phyloP scores from a whole-genome alignment of 2,888 invertebrate species.

The Melitaea athalia region DNA sequence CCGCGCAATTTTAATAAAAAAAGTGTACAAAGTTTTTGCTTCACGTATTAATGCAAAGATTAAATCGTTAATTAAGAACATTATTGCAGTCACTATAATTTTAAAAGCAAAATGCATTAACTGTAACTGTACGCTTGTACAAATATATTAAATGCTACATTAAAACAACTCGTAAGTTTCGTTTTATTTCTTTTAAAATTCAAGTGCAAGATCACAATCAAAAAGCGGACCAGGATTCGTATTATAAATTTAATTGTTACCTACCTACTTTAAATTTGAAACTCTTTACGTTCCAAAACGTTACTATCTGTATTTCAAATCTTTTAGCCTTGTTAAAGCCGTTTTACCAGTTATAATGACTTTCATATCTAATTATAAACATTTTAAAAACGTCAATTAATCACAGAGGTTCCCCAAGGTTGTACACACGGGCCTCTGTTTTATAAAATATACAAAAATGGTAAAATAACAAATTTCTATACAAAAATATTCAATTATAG shows the following conservation, averaged over 20 bases:
- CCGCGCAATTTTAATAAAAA: too few species aligned
- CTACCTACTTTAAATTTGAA: neutral
- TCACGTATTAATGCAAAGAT: too few species aligned
- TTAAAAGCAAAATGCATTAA: too few species aligned
- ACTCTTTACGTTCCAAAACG: neutral
- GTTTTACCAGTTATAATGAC: slow-evolving; percentile 15
- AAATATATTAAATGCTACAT: too few species aligned
- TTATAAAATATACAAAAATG: neutral
- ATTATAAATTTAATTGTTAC: neutral
- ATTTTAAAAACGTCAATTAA: neutral
- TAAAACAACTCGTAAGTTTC: too few species aligned
- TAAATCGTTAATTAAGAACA: too few species aligned
- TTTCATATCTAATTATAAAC: slow-evolving; percentile 18
- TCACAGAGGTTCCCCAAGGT: neutral
- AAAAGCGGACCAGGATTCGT: too few species aligned
- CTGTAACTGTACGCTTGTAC: too few species aligned
- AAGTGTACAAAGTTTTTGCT: too few species aligned
- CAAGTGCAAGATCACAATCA: too few species aligned
- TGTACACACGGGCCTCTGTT: neutral
- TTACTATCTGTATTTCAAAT: slow-evolving; percentile 8
- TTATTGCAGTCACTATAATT: too few species aligned
- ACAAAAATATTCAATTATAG: slow-evolving; percentile 11
- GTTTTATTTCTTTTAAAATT: too few species aligned
- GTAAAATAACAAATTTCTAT: slow-evolving; percentile 9
- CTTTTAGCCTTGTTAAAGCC: slow-evolving; percentile 13